Evolutionary conservation across 2,888 invertebrate species (phyloP).

Genomic region (Anodontia alba): DNA sequence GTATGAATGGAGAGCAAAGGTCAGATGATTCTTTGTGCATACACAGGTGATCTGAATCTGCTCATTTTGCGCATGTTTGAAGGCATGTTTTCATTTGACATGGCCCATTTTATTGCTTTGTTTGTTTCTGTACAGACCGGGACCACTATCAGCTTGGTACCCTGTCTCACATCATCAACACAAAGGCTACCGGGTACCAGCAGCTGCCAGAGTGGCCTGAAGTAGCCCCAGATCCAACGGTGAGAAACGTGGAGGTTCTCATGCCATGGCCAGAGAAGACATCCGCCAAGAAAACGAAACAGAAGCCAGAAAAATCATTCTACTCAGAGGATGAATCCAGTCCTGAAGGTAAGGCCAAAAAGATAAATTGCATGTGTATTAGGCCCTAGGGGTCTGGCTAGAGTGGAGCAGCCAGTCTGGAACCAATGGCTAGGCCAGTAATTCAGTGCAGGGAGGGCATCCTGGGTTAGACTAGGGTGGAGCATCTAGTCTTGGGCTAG

Average conservation of each 20-base stretch:
- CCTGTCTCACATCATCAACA: slow-evolving; percentile 96
- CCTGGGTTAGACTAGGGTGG: too few species aligned
- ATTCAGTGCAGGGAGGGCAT: too few species aligned
- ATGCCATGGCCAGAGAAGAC: slow-evolving; percentile 76
- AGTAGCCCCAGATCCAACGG: slow-evolving; percentile 90
- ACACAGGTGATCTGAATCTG: too few species aligned
- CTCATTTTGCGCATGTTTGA: too few species aligned
- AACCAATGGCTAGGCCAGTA: neutral
- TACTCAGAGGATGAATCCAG: slow-evolving; percentile 87
- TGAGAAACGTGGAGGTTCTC: slow-evolving; percentile 89
- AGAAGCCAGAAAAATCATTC: slow-evolving; percentile 86
- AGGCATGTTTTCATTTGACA: too few species aligned
- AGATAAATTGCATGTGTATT: neutral
- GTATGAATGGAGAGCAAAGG: too few species aligned
- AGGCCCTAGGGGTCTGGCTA: neutral
- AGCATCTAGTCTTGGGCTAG: too few species aligned
- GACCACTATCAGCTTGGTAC: slow-evolving; percentile 97
- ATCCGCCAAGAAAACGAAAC: slow-evolving; percentile 57
- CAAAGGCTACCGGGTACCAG: slow-evolving; percentile 94
- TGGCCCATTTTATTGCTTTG: too few species aligned
- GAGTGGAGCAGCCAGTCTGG: too few species aligned
- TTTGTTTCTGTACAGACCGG: slow-evolving; percentile 87
- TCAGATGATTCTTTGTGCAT: too few species aligned
- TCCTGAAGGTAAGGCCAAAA: slow-evolving; percentile 69
- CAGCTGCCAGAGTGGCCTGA: slow-evolving; percentile 94